These are phyloP conservation scores for Hippolais icterina DNA, from an alignment of 2,113 vertebrate genomes.

Conservation along the genomic window DNA sequence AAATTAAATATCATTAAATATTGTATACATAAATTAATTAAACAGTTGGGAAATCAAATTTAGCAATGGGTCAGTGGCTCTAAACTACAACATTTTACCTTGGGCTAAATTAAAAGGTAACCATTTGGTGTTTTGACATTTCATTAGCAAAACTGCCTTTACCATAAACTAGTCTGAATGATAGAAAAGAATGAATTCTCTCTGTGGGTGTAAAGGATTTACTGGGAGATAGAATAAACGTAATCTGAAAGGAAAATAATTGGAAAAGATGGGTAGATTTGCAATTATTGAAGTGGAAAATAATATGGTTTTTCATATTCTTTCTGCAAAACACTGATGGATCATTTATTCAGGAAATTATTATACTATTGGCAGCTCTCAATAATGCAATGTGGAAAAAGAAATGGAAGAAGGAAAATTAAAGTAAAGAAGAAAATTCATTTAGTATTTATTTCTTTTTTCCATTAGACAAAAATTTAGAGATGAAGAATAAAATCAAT, in stretches of 20 bases:
- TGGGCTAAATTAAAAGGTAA: slow-evolving; percentile 70
- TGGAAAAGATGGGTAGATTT: not conserved
- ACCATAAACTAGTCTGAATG: not conserved
- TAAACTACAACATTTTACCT: slow-evolving; percentile 52
- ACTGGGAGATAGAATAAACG: not conserved
- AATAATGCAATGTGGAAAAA: not conserved
- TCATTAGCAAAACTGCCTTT: slow-evolving; percentile 41
- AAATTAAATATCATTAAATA: slow-evolving; percentile 70
- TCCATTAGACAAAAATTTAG: not conserved
- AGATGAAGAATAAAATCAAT: not conserved
- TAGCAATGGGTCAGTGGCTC: slow-evolving; percentile 65
- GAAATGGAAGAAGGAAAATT: not conserved
- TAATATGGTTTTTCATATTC: not conserved
- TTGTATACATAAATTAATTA: slow-evolving; percentile 70
- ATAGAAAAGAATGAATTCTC: not conserved
- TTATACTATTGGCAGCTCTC: not conserved
- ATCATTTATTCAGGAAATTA: not conserved
- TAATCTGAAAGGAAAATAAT: slow-evolving; percentile 20
- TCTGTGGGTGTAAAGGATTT: not conserved
- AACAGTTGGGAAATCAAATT: slow-evolving; percentile 70
- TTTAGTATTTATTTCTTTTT: not conserved
- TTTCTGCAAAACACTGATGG: not conserved
- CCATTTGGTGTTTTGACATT: slow-evolving; percentile 55
- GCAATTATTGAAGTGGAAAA: not conserved
- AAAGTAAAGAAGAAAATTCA: not conserved